Conservation (phyloP, 2,888 invertebrate species). For the Drosophila mettleri region DNA sequence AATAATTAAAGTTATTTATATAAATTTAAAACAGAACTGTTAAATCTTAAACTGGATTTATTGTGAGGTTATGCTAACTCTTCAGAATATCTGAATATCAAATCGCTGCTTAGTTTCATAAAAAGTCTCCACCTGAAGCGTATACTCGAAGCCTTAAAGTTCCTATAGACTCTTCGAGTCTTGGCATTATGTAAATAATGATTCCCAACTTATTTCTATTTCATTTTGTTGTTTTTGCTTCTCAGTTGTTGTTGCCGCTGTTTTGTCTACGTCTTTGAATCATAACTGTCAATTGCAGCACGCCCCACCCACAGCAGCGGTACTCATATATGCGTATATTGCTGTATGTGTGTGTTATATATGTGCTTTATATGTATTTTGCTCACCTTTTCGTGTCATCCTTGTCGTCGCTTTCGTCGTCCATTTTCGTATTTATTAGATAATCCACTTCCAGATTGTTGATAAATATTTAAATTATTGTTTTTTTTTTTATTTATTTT, state of each 20-base stretch:
- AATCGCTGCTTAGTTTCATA: too few relatives aligned
- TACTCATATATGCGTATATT: background rate
- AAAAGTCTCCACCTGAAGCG: background rate
- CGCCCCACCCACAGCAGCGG: background rate
- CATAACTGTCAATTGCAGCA: slow-evolving; percentile 68
- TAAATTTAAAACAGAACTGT: too few relatives aligned
- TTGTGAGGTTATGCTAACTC: too few relatives aligned
- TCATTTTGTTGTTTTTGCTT: background rate
- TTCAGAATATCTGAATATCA: background rate
- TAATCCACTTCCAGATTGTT: slow-evolving; percentile 64
- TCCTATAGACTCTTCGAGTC: background rate
- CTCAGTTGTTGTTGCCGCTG: background rate
- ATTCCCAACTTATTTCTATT: background rate
- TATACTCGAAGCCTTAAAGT: background rate
- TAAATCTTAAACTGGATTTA: too few relatives aligned
- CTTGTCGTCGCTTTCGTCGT: slow-evolving; percentile 93
- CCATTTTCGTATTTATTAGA: slow-evolving; percentile 86
- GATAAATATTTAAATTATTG: background rate
- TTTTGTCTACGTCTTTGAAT: slow-evolving; percentile 26
- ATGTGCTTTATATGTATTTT: slow-evolving; percentile 2
- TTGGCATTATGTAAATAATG: background rate
- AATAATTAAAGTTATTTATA: too few relatives aligned
- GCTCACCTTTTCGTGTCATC: slow-evolving; percentile 92
- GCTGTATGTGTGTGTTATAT: background rate
- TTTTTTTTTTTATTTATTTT: background rate